phyloP scores from a whole-genome alignment of 2,797 vertebrate genomes.

The Caiman crocodilus region DNA sequence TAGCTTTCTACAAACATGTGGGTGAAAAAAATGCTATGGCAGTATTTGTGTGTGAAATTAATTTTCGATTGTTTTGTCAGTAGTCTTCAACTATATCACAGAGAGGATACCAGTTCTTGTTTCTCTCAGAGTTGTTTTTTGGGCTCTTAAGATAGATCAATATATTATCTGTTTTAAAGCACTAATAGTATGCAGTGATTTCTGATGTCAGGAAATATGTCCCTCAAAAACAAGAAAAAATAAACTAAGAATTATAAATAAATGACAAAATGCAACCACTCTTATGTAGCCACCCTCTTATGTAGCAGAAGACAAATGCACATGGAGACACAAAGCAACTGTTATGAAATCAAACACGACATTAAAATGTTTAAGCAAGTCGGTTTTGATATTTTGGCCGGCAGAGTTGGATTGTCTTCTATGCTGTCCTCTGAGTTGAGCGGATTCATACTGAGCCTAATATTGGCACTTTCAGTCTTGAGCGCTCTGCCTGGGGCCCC shows the following conservation, averaged over 20 bases:
- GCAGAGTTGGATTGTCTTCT: not conserved
- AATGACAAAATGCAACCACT: not conserved
- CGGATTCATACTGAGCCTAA: not conserved
- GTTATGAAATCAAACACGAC: not conserved
- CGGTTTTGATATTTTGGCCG: not conserved
- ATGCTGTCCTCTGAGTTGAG: not conserved
- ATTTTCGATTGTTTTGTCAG: not conserved
- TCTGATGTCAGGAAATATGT: not conserved
- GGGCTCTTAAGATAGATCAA: not conserved
- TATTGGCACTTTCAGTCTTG: accelerated
- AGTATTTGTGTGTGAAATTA: not conserved
- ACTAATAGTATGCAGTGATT: not conserved
- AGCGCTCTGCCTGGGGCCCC: not conserved
- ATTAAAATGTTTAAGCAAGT: not conserved
- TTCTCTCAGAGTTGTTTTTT: not conserved
- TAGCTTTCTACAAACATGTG: not conserved
- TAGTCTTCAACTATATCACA: not conserved
- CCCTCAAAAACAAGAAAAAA: not conserved
- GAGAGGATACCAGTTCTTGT: not conserved
- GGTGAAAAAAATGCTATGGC: not conserved
- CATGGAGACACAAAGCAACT: not conserved
- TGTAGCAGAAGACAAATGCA: not conserved
- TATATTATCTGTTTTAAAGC: not conserved
- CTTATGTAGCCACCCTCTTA: not conserved
- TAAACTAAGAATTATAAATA: not conserved